Evolutionary conservation across 1,140 invertebrate species (phyloP).

Genomic region (Tribolium madens): DNA sequence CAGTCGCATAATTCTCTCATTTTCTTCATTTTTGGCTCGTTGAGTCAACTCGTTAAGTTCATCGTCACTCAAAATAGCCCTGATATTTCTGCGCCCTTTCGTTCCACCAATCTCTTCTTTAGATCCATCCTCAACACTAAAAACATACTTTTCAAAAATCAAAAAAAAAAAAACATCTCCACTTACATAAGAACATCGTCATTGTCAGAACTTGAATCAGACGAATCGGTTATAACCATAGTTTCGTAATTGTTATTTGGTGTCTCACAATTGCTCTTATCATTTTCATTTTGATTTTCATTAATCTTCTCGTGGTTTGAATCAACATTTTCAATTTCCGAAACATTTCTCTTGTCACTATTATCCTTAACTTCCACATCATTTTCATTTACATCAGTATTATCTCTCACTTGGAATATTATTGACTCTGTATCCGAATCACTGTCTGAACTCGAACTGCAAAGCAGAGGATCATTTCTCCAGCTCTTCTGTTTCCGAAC

Average conservation of each 20-base stretch:
- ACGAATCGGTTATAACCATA: background rate
- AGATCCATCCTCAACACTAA: background rate
- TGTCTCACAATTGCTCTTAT: background rate
- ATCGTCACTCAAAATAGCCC: background rate
- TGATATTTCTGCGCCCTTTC: constrained; percentile 27
- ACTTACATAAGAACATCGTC: constrained; percentile 6
- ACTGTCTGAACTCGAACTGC: background rate
- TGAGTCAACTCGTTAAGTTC: constrained; percentile 3
- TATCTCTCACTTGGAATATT: background rate
- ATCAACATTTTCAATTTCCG: background rate
- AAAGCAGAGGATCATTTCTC: background rate
- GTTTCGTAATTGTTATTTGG: background rate
- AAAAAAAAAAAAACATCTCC: background rate
- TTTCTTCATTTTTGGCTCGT: constrained; percentile 5
- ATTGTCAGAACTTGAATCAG: constrained; percentile 5
- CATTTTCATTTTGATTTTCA: background rate
- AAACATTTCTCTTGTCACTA: no score
- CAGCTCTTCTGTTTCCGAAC: background rate
- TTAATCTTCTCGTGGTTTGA: background rate
- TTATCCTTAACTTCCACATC: background rate
- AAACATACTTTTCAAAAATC: background rate
- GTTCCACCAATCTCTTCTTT: background rate
- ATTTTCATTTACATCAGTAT: background rate
- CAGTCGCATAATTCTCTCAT: background rate
- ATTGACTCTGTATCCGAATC: background rate